Base-by-base conservation (phyloP, 2,797 vertebrate genomes). In the Phoxinus dragarum region DNA sequence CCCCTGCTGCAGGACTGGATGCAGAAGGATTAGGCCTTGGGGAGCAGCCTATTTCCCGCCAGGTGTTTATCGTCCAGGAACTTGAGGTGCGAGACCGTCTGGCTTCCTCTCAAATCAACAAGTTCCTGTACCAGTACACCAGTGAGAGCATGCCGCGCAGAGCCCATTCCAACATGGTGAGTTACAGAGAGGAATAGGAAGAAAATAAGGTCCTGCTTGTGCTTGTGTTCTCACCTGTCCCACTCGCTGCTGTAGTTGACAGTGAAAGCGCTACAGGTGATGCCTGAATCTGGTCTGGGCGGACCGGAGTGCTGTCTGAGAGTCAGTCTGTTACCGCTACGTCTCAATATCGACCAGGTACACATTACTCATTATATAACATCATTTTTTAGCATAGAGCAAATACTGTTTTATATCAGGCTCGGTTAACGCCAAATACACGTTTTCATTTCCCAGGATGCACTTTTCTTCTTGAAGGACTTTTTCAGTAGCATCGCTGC, bases 341-440 rank as follows among this genome's bases (percentile, higher is more conserved):
- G 97, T 80, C 96, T 98, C 47, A 98, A 98, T 80, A 97, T 98
- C 7, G 97, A 98, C 92, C 97, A 98, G 96, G 97, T 97, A 91
- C 44, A 27, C 27, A 56, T 59, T 34, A 47, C 40, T n/a, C 11
- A 21, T 17, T 16, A 27, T 49, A 14, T 52, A 23, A 2, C 2
- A 14, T 8, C 1, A n/a, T 56, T 69, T 54, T 4, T 54, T 4
- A 11, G 31, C 12, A 67, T 4, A 31, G 34, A 27, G 34, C 19
- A 80, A 47, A 49, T 6, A 21, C 31, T 44, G 4, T 31, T 64
- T 78, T 3, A 42, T 36, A 73, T 47, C 12, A 61, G 17, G 14
- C 2, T 54, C 4, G 0, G 6, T 42, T n/a, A 34, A 75, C 64
- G 31, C 17, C 8, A 52, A 7, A 23, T 10, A 52, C 14, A 23